Percentiles rank a stretch among this genome's conserved stretches.
Evolutionary conservation across 2,797 vertebrate genomes (phyloP).

Genomic region (Phrynocephalus forsythii): DNA sequence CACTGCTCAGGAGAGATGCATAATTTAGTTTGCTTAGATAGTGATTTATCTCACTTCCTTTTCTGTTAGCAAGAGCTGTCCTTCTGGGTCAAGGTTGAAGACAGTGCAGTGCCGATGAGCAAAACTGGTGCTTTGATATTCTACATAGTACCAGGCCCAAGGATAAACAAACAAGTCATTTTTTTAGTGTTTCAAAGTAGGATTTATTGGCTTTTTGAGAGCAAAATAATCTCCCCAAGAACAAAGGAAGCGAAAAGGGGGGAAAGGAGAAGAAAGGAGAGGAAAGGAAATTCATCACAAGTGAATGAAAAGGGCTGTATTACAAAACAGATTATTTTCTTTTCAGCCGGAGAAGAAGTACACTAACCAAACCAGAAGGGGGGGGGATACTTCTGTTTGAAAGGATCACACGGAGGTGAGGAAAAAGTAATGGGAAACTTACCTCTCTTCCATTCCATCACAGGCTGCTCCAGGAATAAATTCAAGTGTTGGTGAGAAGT

Average conservation of each 20-base stretch:
- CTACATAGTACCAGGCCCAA: slow-evolving; percentile 66
- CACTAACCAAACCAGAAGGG: neutral
- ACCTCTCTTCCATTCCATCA: neutral
- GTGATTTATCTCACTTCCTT: slow-evolving; percentile 44
- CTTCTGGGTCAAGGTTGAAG: slow-evolving; percentile 64
- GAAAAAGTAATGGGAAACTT: neutral
- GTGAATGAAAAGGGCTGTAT: slow-evolving; percentile 37
- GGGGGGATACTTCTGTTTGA: neutral
- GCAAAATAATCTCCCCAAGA: slow-evolving; percentile 60
- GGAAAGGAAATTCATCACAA: slow-evolving; percentile 48
- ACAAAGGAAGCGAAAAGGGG: slow-evolving; percentile 34
- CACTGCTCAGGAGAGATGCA: slow-evolving; percentile 42
- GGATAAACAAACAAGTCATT: slow-evolving; percentile 71
- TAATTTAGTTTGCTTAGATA: slow-evolving; percentile 41
- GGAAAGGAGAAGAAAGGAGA: slow-evolving; percentile 43
- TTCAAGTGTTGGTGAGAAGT: too few relatives aligned
- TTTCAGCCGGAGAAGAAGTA: neutral
- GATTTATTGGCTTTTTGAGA: slow-evolving; percentile 34
- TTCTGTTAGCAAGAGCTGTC: slow-evolving; percentile 41
- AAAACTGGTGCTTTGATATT: slow-evolving; percentile 66
- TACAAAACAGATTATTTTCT: slow-evolving; percentile 32
- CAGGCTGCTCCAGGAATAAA: too few relatives aligned
- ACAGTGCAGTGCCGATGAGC: slow-evolving; percentile 54
- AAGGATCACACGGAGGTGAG: neutral
- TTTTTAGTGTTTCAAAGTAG: slow-evolving; percentile 60